phyloP scores from a whole-genome alignment of 1,140 invertebrate genomes.

The Drosophila sechellia region DNA sequence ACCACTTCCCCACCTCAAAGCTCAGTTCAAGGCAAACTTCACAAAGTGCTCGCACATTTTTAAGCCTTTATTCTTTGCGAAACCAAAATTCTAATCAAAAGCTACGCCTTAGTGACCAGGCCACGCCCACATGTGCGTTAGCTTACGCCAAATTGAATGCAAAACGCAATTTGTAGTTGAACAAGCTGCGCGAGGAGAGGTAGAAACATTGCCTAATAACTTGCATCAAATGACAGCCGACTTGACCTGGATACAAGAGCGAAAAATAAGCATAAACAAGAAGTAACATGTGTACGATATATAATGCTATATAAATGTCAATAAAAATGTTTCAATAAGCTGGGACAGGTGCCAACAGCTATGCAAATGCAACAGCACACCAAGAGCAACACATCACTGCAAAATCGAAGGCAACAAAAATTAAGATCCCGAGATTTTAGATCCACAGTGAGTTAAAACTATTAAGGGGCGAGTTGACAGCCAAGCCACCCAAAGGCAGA shows the following conservation, averaged over 20 bases:
- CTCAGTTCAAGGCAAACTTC: conserved; percentile 37
- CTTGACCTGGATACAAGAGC: conserved; percentile 62
- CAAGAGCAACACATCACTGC: conserved; percentile 1
- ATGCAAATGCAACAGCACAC: conserved; percentile 33
- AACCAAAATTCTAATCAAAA: conserved; percentile 42
- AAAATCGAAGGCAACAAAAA: conserved; percentile 14
- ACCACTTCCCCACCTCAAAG: conserved; percentile 1
- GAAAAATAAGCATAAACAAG: conserved; percentile 27
- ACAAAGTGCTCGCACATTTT: conserved; percentile 11
- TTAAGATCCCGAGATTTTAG: conserved; percentile 33
- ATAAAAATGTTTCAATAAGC: conserved; percentile 47
- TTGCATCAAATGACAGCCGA: conserved; percentile 77
- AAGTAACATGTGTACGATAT: conserved; percentile 34
- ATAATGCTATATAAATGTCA: conserved; percentile 36
- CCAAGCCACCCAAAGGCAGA: conserved; percentile 11
- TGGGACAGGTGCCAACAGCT: conserved; percentile 61
- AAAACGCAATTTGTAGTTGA: conserved; percentile 66
- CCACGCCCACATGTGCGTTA: conserved; percentile 52
- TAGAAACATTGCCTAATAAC: conserved; percentile 64
- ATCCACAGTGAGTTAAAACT: conserved; percentile 32
- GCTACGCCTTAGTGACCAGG: conserved; percentile 30
- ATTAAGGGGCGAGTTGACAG: conserved; percentile 7
- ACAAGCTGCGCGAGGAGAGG: conserved; percentile 18
- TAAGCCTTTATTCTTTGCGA: conserved; percentile 12
- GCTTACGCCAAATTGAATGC: conserved; percentile 31